Conservation (phyloP, 37 sponge, comb jelly and placozoan species). For the Spongilla lacustris region DNA sequence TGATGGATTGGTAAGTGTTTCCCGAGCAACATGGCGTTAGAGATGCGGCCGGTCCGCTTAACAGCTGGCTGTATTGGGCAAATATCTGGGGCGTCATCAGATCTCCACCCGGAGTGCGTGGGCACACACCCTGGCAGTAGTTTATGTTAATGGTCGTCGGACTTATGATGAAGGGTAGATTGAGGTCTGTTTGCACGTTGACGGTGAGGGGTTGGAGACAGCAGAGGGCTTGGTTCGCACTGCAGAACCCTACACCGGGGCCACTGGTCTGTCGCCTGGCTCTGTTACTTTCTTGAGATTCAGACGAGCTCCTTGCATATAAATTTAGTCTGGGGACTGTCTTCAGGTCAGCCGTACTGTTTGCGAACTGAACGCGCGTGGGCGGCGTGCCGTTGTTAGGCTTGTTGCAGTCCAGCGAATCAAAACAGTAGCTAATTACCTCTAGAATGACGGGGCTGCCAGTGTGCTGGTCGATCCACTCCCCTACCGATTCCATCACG, state of each 20-base stretch:
- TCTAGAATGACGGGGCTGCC: conserved; percentile 28
- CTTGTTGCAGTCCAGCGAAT: conserved; percentile 30
- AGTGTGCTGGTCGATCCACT: conserved; percentile 31
- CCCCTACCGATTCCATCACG: conserved; percentile 22
- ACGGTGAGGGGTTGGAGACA: conserved; percentile 52
- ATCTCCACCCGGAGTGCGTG: not conserved
- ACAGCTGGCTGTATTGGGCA: conserved; percentile 20
- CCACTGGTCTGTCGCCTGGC: not conserved
- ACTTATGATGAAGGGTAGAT: conserved; percentile 11
- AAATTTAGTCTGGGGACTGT: conserved; percentile 19
- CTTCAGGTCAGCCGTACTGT: not conserved
- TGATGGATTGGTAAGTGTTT: not conserved
- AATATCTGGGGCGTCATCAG: conserved; percentile 31
- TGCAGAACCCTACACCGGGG: conserved; percentile 33
- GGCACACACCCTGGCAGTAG: conserved; percentile 69
- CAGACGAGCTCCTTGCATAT: conserved; percentile 19
- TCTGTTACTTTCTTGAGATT: not conserved
- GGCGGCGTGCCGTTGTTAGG: not conserved
- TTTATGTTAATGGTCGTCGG: conserved; percentile 39
- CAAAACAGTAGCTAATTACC: conserved; percentile 43
- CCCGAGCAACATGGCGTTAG: conserved; percentile 69
- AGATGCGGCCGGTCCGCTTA: conserved; percentile 8
- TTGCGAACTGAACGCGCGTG: conserved; percentile 9
- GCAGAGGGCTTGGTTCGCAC: conserved; percentile 34
- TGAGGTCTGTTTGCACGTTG: conserved; percentile 49